Base-by-base conservation (phyloP, 2,797 vertebrate species). In the Enteromius trimaculatus region DNA sequence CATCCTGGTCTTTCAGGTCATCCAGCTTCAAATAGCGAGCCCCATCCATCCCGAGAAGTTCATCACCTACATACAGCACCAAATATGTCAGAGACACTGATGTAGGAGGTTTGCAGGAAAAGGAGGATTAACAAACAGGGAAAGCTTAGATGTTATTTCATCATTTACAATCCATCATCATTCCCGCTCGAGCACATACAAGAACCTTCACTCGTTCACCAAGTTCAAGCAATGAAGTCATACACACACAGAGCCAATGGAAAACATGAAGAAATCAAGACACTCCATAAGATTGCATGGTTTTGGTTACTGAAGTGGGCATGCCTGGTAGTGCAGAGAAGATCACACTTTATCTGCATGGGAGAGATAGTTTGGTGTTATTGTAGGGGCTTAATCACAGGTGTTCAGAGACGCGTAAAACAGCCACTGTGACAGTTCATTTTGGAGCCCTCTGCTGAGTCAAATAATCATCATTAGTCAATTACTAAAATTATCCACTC, bases 1-100 rank as follows among this genome's bases (percentile, higher is more conserved):
- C 96, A 1, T 97, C 97, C 81, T 95, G 95, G 55, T 98, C 97
- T 86, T 97, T 95, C 82, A 95, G 92, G 77, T 97, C 96, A 0
- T 93, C 95, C 4, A 95, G 95, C 89, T 96, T 97, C 74, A 95
- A 87, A 90, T 96, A 97, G 39, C 94, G 93, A 14, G 91, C 94
- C 10, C 95, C 95, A 51, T 96, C 95, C 93, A 95, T 93, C 68
- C 94, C 93, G 0, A 95, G 88, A 84, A 96, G 87, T 87, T 99
- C 98, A 78, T 99, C 98, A 82, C 97, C 98, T 99, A 92, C 37
- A 49, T 78, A 70, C 1, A 76, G 84, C 86, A 86, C 34, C 80
- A 69, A n/a, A 77, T 65, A 65, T 55, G 29, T 82, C 62, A 74
- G 60, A 75, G 16, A 65, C 65, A 53, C 3, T 23, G 23, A 47